A percentile compares a stretch with the other conserved stretches of the same genome.
Evolutionary conservation across 2,888 invertebrate species (phyloP).

Genomic region (Lacanobia wlatinum): DNA sequence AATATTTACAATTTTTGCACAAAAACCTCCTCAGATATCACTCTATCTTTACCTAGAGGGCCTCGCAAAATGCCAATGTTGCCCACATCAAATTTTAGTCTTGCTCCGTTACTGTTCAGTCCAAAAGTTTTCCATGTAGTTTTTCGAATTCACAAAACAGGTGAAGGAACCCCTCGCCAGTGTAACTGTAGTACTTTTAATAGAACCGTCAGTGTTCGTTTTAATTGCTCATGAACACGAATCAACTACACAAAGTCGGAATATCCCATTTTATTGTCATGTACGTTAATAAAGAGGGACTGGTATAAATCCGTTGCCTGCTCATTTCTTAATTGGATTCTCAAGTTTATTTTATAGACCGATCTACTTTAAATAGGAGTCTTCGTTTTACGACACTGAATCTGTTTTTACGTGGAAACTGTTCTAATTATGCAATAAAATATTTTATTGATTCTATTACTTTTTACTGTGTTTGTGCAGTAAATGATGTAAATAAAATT

Average conservation of each 20-base stretch:
- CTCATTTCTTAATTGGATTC: slow-evolving; percentile 89
- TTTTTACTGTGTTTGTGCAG: slow-evolving; percentile 54
- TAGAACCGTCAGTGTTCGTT: slow-evolving; percentile 63
- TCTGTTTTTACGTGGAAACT: slow-evolving; percentile 76
- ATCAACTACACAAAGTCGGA: slow-evolving; percentile 73
- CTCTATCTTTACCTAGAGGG: too few relatives aligned
- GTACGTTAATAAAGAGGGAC: slow-evolving; percentile 84
- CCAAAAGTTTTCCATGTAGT: slow-evolving; percentile 11
- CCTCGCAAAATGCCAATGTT: too few relatives aligned
- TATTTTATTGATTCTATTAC: slow-evolving; percentile 69
- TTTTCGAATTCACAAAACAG: slow-evolving; percentile 27
- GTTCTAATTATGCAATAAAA: slow-evolving; percentile 69
- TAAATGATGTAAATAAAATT: slow-evolving; percentile 35
- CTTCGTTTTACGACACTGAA: slow-evolving; percentile 83
- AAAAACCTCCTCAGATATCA: too few relatives aligned
- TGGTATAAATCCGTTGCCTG: slow-evolving; percentile 83
- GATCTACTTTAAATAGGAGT: slow-evolving; percentile 83
- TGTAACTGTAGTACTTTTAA: slow-evolving; percentile 48
- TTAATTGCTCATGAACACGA: slow-evolving; percentile 71
- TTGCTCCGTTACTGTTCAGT: too few relatives aligned
- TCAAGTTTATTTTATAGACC: slow-evolving; percentile 87
- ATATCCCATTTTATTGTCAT: slow-evolving; percentile 80
- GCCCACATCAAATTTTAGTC: too few relatives aligned
- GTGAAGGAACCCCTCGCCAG: slow-evolving; percentile 13
- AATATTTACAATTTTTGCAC: too few relatives aligned